Evolutionary conservation across 2,797 vertebrate species (phyloP).

Genomic region (Spinus olivaceus): DNA sequence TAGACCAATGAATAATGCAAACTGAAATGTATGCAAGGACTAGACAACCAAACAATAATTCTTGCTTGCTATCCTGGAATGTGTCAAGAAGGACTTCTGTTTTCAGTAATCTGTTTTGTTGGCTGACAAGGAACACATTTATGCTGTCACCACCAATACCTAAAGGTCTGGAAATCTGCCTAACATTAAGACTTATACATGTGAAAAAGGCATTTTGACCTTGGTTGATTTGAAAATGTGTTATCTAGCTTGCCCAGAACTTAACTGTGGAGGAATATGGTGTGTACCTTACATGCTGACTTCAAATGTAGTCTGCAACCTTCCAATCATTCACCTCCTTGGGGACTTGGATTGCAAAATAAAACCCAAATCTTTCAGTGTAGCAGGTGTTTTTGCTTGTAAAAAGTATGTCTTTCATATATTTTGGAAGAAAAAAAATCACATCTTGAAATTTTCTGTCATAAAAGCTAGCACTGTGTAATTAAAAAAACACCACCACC

Average conservation of each 20-base stretch:
- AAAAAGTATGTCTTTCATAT: not conserved
- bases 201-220: conserved; percentile 26
- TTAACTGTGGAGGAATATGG: not conserved
- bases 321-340: not conserved
- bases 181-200: not conserved
- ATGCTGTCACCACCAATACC: conserved; percentile 15
- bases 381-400: not conserved
- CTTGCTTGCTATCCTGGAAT: not conserved
- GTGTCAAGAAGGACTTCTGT: conserved; percentile 23
- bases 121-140: conserved; percentile 44
- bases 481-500: not conserved
- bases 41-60: conserved; percentile 13
- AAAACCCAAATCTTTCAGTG: not conserved
- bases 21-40: not conserved
- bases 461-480: not conserved
- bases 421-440: not conserved
- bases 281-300: not conserved
- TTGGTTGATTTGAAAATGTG: conserved; percentile 23
- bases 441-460: not conserved
- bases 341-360: conserved; percentile 2
- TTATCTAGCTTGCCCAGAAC: conserved; percentile 31
- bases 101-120: conserved; percentile 29
- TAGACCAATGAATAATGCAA: conserved; percentile 28
- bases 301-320: conserved; percentile 15
- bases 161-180: conserved; percentile 11